Percentiles rank a stretch among this genome's conserved stretches.
Conservation (phyloP, 1,140 invertebrate genomes). For the Zaprionus inermis region DNA sequence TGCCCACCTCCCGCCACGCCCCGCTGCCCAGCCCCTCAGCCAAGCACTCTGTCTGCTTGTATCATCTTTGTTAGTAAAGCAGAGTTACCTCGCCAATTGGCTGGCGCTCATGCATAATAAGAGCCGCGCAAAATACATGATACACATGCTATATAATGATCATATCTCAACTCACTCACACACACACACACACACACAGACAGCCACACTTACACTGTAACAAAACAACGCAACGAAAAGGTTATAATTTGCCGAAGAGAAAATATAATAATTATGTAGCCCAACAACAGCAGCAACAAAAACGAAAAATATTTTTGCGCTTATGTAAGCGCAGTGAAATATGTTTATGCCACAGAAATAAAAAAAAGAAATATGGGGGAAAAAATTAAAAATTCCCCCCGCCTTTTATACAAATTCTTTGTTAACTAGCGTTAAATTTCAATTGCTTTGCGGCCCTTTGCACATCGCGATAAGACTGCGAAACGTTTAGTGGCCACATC, state of each 20-base stretch:
- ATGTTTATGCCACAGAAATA: slow-evolving; percentile 41
- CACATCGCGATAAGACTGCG: slow-evolving; percentile 22
- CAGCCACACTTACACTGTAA: too few relatives aligned
- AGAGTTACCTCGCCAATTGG: slow-evolving; percentile 56
- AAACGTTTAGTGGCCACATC: slow-evolving; percentile 22
- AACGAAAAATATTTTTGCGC: slow-evolving; percentile 19
- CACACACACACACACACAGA: background rate
- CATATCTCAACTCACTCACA: slow-evolving; percentile 43
- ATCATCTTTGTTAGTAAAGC: slow-evolving; percentile 42
- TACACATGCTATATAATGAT: slow-evolving; percentile 66
- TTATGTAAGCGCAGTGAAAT: slow-evolving; percentile 45
- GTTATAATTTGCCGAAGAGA: slow-evolving; percentile 48
- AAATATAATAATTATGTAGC: slow-evolving; percentile 52
- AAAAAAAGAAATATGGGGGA: background rate
- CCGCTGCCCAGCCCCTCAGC: too few relatives aligned
- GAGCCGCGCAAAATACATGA: slow-evolving; percentile 54
- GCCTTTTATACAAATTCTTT: slow-evolving; percentile 38
- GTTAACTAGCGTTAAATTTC: slow-evolving; percentile 33
- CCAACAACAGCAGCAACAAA: slow-evolving; percentile 8
- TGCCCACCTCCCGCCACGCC: slow-evolving; percentile 29
- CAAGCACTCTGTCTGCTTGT: background rate
- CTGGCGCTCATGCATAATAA: slow-evolving; percentile 62
- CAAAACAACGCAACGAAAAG: slow-evolving; percentile 33
- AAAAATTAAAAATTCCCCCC: background rate
- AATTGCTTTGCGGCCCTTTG: slow-evolving; percentile 27